phyloP scores from a whole-genome alignment of 1,140 invertebrate species.

The Papilio machaon region DNA sequence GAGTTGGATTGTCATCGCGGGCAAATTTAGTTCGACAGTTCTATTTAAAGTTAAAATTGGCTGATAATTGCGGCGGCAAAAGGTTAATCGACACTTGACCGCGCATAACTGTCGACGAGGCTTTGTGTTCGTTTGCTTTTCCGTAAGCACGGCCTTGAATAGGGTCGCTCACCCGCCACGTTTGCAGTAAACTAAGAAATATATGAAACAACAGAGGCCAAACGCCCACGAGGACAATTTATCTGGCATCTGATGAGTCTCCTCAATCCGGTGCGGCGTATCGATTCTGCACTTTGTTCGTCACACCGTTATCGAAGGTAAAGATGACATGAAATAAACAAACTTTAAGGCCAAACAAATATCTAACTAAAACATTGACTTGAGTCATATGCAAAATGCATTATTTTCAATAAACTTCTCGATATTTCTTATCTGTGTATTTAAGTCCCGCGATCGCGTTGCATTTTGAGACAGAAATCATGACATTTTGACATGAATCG shows the following conservation, averaged over 20 bases:
- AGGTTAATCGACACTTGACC: conserved; percentile 75
- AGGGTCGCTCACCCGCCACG: conserved; percentile 67
- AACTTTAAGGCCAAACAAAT: neutral
- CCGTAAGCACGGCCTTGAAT: conserved; percentile 65
- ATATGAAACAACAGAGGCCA: conserved; percentile 67
- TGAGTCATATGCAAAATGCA: neutral
- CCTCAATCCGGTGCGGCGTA: conserved; percentile 26
- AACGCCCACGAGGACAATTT: conserved; percentile 58
- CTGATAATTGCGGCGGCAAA: conserved; percentile 68
- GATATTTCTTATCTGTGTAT: neutral
- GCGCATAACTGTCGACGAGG: conserved; percentile 61
- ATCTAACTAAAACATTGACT: neutral
- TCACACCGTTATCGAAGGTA: neutral
- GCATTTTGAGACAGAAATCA: no score
- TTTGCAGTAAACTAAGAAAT: conserved; percentile 60
- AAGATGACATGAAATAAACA: conserved; percentile 17
- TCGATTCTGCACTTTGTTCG: conserved; percentile 30
- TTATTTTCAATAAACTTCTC: neutral
- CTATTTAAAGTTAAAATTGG: conserved; percentile 68
- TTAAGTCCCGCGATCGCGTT: no score
- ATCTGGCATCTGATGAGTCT: conserved; percentile 56
- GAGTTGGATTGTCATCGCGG: conserved; percentile 60
- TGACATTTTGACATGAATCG: no score
- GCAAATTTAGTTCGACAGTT: conserved; percentile 54
- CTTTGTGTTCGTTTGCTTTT: conserved; percentile 61